Evolutionary conservation across 2,888 invertebrate genomes (phyloP), one percentile per base, ranked within the genome.

Genomic region (Xylocampa areola): DNA sequence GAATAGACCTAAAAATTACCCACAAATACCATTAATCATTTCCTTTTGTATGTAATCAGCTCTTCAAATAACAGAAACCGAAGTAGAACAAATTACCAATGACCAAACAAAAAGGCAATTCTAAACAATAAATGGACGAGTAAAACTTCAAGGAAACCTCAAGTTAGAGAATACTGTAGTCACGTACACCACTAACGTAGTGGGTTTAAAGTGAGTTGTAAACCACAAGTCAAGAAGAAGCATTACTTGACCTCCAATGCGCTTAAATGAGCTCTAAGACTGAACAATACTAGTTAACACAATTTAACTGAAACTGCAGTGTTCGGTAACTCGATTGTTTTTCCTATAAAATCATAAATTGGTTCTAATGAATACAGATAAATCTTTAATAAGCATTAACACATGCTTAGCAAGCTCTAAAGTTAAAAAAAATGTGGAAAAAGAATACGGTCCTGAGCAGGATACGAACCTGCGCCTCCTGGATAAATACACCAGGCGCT

Each of bases 151-250:
- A 44, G 48, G 44, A 40, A 30, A 48, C 32, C 50, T n/a, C 29
- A 19, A 51, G 50, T 44, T 43, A 51, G 50, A 25, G 40, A 45
- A 17, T 17, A 35, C 4, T 40, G 47, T 40, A 51, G 50, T 37
- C 55, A 67, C 50, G 60, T 64, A 51, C 13, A 21, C 30, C 21
- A 27, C 47, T 48, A 62, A 32, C 55, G 37, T 48, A 50, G 68
- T 36, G 23, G 37, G 55, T 55, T 67, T 37, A 51, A 48, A 66
- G 55, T 66, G 50, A 62, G 41, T 23, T 37, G 66, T 47, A 36
- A 51, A 64, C 52, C 52, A 33, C 60, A 43, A 27, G 33, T 43
- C 66, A 17, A 3, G 43, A 41, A 63, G 66, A 63, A 65, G 41
- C 17, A 65, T 63, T 51, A 51, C 59, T 45, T 47, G 5, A 23